Conservation (phyloP, 2,113 vertebrate species). For the Trematocara macrostoma region DNA sequence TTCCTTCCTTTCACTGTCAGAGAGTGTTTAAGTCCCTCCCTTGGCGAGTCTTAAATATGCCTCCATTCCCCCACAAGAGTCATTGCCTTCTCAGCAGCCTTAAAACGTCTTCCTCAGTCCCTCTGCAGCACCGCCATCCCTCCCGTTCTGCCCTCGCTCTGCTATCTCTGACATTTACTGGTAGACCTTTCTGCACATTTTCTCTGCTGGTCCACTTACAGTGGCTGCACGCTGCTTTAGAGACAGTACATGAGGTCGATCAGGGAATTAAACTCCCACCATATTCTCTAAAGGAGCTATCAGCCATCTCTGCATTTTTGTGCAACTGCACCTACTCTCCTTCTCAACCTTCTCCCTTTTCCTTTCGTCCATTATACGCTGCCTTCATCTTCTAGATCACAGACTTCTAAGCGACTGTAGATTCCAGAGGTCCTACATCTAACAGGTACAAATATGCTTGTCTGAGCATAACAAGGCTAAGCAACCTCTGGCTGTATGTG, state of each 20-base stretch:
- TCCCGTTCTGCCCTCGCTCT: not conserved
- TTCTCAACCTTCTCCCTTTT: conserved; percentile 1
- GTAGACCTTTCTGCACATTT: conserved; percentile 37
- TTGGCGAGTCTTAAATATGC: conserved; percentile 13
- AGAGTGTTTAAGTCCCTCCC: conserved; percentile 5
- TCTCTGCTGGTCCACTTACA: conserved; percentile 15
- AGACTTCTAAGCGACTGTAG: not conserved
- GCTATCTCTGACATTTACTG: conserved; percentile 38
- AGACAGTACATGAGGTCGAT: conserved; percentile 12
- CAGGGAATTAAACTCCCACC: conserved; percentile 34
- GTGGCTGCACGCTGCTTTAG: not conserved
- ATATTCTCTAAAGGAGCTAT: conserved; percentile 39
- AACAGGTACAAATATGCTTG: conserved; percentile 39
- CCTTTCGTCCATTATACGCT: not conserved
- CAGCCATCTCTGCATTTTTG: conserved; percentile 34
- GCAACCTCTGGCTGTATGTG: not conserved
- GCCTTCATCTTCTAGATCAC: conserved; percentile 35
- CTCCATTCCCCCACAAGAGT: not conserved
- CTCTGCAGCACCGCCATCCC: not conserved
- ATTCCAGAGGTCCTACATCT: conserved; percentile 25
- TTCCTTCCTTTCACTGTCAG: not conserved
- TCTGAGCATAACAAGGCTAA: conserved; percentile 12
- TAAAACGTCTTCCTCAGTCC: not conserved
- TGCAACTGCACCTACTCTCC: not conserved
- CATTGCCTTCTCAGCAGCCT: conserved; percentile 24